A percentile compares a stretch with the other conserved stretches of the same genome.
These are phyloP conservation scores for Oryzias dopingdopingensis DNA, from an alignment of 2,797 vertebrate genomes.

Conservation along the genomic window DNA sequence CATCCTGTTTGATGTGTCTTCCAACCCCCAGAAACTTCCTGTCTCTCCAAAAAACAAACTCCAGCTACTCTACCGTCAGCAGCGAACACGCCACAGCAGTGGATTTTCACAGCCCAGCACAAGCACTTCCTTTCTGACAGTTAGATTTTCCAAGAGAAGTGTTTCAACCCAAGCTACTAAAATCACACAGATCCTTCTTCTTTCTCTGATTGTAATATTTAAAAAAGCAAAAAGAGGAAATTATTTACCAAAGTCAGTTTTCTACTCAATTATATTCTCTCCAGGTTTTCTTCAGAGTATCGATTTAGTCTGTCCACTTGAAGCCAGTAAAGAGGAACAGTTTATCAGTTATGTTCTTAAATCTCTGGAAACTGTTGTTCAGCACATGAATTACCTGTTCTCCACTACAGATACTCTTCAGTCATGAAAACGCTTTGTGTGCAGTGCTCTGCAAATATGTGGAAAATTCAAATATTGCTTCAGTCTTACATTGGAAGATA, in stretches of 20 bases:
- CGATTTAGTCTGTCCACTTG: neutral
- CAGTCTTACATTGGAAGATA: constrained; percentile 28
- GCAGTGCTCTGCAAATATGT: constrained; percentile 8
- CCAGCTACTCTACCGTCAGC: constrained; percentile 23
- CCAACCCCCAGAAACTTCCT: constrained; percentile 77
- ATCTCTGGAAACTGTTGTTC: too few relatives aligned
- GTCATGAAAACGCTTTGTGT: constrained; percentile 3
- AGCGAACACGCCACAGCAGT: neutral
- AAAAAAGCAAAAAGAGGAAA: too few relatives aligned
- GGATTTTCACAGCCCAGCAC: neutral
- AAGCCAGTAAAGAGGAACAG: neutral
- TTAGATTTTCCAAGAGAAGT: neutral
- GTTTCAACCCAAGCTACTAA: neutral
- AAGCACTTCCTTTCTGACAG: neutral
- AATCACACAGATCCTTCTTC: too few relatives aligned
- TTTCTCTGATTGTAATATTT: neutral
- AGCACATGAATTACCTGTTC: too few relatives aligned
- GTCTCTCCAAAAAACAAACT: constrained; percentile 62
- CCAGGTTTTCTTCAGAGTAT: neutral
- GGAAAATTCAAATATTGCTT: constrained; percentile 53
- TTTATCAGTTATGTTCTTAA: too few relatives aligned
- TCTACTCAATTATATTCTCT: neutral
- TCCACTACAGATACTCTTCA: too few relatives aligned
- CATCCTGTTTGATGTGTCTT: constrained; percentile 75
- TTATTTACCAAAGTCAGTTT: neutral